Base-by-base conservation (phyloP, 2,888 invertebrate genomes). In the Drosophila ustulata region DNA sequence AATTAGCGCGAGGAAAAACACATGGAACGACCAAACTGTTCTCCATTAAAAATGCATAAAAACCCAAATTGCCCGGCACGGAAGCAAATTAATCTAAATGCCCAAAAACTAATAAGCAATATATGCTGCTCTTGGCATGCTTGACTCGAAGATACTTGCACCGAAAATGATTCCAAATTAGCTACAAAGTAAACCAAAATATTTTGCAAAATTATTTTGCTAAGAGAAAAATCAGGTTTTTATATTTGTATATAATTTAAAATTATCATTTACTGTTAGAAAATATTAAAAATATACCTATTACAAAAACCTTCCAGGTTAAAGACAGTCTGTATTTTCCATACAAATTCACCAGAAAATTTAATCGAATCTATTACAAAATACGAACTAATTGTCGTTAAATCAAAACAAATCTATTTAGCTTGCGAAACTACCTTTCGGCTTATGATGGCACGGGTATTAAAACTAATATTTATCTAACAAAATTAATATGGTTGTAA, bases 401-500 rank as follows among this genome's bases (percentile, higher is more conserved):
- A 41, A 18, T 13, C 18, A 41, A 13, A 7, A 7, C 18, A 0
- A 55, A 55, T 9, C n/a, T 11, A 8, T 9, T 23, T 34, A 46
- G 8, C 7, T n/a, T 28, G 7, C 46, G n/a, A 64, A 57, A 68
- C 52, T 65, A 64, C 64, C 69, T 6, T 47, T 56, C 34, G 5
- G 49, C 61, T 6, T 43, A 34, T 28, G 39, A 53, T 1, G 28
- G 45, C 45, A 18, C 50, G 13, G 68, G 76, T 76, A 76, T 76
- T 75, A 82, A 87, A 87, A 88, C 86, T 88, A 87, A 88, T 87
- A 87, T 87, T 87, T 87, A 87, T 87, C 86, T 88, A 87, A 77
- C 86, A 86, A 87, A 84, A 88, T 87, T 87, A 87, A 88, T 87
- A 87, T 88, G 78, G 76, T 83, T 75, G 74, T 78, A 72, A 73